Base-by-base conservation (phyloP, 2,797 vertebrate genomes). In the Anniella stebbinsi region DNA sequence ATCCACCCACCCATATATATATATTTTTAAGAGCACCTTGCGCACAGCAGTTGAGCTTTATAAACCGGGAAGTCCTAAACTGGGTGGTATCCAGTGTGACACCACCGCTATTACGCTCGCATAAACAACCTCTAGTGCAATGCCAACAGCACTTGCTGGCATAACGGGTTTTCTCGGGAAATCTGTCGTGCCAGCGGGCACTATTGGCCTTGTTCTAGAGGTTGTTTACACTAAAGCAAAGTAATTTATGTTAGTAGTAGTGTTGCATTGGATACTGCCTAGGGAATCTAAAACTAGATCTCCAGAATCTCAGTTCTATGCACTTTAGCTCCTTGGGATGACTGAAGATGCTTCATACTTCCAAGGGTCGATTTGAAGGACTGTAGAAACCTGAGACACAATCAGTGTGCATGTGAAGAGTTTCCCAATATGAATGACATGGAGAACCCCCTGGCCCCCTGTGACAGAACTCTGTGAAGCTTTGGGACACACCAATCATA, bases 351-450 rank as follows among this genome's bases (percentile, higher is more conserved):
- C 13, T 80, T 80, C 11, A 21, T 81, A 17, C 12, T 91, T 93
- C 90, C 87, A 66, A 78, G 76, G n/a, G 72, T 92, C 60, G 78
- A 69, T 28, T n/a, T 21, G 10, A 66, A 66, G 30, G 9, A 48
- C 0, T 1, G 67, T 92, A 48, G 66, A 92, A 80, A 86, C 81
- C 48, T 28, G 11, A 67, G 4, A 66, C 63, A 48, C 48, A 54
- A 73, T 9, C 4, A 67, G 7, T 54, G 23, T 63, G 25, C 11
- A 13, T 82, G 38, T 72, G 15, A 81, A 72, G 21, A 33, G n/a
- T 72, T 81, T 30, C 48, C 23, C 38, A 80, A 54, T 25, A 48
- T 21, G 33, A 54, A 87, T 7, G 23, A 1, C n/a, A 8, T 11
- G 3, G 33, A 54, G 51, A 51, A 70, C 2, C n/a, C 13, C 21